Evolutionary conservation across 2,797 vertebrate species (phyloP).

Genomic region (Bradypus variegatus): DNA sequence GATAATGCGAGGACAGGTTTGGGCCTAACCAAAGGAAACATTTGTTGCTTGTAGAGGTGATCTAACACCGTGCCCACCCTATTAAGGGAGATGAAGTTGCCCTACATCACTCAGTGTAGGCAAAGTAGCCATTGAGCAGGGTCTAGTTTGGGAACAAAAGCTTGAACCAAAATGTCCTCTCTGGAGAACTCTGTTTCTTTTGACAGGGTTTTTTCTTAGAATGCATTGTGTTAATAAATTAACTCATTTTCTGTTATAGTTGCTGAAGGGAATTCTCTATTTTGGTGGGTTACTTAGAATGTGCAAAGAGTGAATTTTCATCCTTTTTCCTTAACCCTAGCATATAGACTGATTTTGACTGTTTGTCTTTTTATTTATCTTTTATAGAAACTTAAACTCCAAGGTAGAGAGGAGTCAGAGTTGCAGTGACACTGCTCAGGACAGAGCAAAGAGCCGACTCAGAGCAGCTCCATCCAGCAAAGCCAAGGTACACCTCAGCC

Average conservation of each 20-base stretch:
- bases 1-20: conserved; percentile 5
- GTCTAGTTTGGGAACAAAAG: conserved; percentile 14
- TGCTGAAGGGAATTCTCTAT: conserved; percentile 31
- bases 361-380: not conserved
- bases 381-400: conserved; percentile 72
- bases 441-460: conserved; percentile 75
- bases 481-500: conserved; percentile 74
- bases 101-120: not conserved
- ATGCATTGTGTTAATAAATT: conserved; percentile 33
- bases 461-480: conserved; percentile 67
- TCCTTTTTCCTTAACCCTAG: not conserved
- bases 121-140: not conserved
- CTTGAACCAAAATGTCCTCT: not conserved
- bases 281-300: conserved; percentile 40
- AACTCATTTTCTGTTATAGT: conserved; percentile 37
- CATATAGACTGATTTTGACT: not conserved
- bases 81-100: not conserved
- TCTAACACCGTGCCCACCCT: not conserved
- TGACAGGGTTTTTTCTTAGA: conserved; percentile 26
- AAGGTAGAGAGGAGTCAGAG: conserved; percentile 87
- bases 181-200: not conserved
- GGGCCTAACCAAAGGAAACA: not conserved
- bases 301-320: not conserved
- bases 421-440: conserved; percentile 84
- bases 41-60: not conserved